Evolutionary conservation across 2,113 vertebrate species (phyloP).

Genomic region (Conger conger): DNA sequence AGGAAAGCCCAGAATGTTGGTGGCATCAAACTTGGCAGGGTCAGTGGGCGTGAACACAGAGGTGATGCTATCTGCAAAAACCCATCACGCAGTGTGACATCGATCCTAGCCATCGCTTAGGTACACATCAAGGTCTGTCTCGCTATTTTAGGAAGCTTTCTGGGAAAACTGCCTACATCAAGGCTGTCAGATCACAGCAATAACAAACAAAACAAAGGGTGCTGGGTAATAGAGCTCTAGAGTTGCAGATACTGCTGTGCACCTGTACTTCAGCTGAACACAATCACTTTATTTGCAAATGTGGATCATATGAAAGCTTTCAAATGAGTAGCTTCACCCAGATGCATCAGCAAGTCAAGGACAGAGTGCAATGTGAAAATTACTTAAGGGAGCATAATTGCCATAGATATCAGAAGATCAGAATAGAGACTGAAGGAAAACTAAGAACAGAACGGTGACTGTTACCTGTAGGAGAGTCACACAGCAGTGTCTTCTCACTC

Average conservation of each 20-base stretch:
- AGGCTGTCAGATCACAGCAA: background rate
- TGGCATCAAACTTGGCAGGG: slow-evolving; percentile 67
- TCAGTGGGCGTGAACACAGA: slow-evolving; percentile 36
- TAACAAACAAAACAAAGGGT: background rate
- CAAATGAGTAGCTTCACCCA: background rate
- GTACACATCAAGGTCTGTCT: background rate
- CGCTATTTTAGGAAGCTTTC: background rate
- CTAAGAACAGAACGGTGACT: background rate
- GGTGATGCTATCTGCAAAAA: slow-evolving; percentile 42
- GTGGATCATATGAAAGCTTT: background rate
- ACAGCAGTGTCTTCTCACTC: slow-evolving; percentile 66
- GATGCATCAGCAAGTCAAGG: background rate
- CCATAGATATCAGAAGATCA: background rate
- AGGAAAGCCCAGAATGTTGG: slow-evolving; percentile 74
- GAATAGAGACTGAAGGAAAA: background rate
- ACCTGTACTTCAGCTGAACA: background rate
- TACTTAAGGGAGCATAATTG: background rate
- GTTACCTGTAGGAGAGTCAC: slow-evolving; percentile 51
- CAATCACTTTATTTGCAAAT: background rate
- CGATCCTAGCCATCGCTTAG: background rate
- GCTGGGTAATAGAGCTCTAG: background rate
- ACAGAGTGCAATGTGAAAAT: background rate
- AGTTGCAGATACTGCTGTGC: background rate
- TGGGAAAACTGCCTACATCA: background rate
- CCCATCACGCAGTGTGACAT: background rate